phyloP scores from a whole-genome alignment of 2,888 invertebrate species.

The Ennomos quercinarius region DNA sequence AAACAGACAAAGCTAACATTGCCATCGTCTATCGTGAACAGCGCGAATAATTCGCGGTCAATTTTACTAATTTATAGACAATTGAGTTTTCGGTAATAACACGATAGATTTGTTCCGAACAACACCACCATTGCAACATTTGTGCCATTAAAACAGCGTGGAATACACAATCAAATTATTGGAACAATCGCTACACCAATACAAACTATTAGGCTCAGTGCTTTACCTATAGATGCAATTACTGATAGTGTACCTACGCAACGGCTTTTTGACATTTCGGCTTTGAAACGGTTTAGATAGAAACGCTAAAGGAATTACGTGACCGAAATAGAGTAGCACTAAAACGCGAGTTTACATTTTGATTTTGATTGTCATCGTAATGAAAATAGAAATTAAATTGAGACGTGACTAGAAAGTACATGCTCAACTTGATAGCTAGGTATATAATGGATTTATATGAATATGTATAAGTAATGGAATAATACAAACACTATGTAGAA shows the following conservation, averaged over 20 bases:
- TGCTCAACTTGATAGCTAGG: slow-evolving; percentile 5
- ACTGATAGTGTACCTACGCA: slow-evolving; percentile 39
- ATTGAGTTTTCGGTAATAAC: slow-evolving; percentile 50
- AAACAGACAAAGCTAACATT: slow-evolving; percentile 10
- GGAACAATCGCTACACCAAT: slow-evolving; percentile 44
- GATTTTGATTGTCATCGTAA: slow-evolving; percentile 18
- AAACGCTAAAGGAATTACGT: slow-evolving; percentile 31
- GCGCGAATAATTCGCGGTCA: slow-evolving; percentile 46
- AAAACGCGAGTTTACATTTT: slow-evolving; percentile 18
- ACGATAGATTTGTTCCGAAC: slow-evolving; percentile 56
- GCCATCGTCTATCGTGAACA: slow-evolving; percentile 37
- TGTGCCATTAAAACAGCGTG: slow-evolving; percentile 52
- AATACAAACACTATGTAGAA: no score
- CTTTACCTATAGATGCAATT: slow-evolving; percentile 44
- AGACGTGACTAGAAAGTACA: slow-evolving; percentile 25
- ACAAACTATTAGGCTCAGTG: slow-evolving; percentile 43
- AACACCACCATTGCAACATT: slow-evolving; percentile 58
- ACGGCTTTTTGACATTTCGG: slow-evolving; percentile 41
- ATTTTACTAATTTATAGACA: slow-evolving; percentile 54
- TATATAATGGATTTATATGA: no score
- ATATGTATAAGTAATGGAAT: no score
- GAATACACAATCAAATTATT: slow-evolving; percentile 61
- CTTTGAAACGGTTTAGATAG: slow-evolving; percentile 28
- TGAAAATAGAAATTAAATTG: slow-evolving; percentile 27
- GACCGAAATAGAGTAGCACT: slow-evolving; percentile 27